A percentile compares a stretch with the other conserved stretches of the same genome.
phyloP scores from a whole-genome alignment of 2,113 vertebrate genomes.

The Phalacrocorax carbo region DNA sequence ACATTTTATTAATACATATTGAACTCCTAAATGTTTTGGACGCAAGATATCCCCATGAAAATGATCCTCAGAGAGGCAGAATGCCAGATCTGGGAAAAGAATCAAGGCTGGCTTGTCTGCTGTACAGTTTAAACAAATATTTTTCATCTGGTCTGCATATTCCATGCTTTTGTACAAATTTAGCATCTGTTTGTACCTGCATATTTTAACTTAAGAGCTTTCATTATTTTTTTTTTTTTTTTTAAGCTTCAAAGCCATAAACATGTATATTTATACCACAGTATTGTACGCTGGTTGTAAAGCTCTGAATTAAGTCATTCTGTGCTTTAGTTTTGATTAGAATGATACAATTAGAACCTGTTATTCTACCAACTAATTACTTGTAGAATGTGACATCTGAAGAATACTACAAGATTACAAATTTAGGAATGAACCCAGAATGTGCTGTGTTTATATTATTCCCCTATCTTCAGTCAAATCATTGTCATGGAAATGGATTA shows the following conservation, averaged over 20 bases:
- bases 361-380: slow-evolving; percentile 70
- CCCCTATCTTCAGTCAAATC: slow-evolving; percentile 55
- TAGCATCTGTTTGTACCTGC: slow-evolving; percentile 68
- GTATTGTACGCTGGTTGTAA: slow-evolving; percentile 55
- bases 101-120: slow-evolving; percentile 63
- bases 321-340: slow-evolving; percentile 71
- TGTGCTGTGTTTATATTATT: slow-evolving; percentile 57
- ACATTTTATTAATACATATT: slow-evolving; percentile 75
- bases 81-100: slow-evolving; percentile 64
- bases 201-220: slow-evolving; percentile 68
- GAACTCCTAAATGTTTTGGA: slow-evolving; percentile 75
- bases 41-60: slow-evolving; percentile 61
- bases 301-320: slow-evolving; percentile 67
- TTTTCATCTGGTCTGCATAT: slow-evolving; percentile 66
- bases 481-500: slow-evolving; percentile 58
- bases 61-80: slow-evolving; percentile 65
- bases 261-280: slow-evolving; percentile 65
- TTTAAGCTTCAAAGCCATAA: slow-evolving; percentile 59
- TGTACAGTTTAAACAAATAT: slow-evolving; percentile 67
- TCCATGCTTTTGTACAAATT: slow-evolving; percentile 63
- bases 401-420: slow-evolving; percentile 68
- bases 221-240: slow-evolving; percentile 8
- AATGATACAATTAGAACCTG: slow-evolving; percentile 72
- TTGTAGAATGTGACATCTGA: slow-evolving; percentile 63
- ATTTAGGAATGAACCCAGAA: slow-evolving; percentile 63